Evolutionary conservation across 2,113 vertebrate genomes (phyloP).

Genomic region (Procavia capensis): DNA sequence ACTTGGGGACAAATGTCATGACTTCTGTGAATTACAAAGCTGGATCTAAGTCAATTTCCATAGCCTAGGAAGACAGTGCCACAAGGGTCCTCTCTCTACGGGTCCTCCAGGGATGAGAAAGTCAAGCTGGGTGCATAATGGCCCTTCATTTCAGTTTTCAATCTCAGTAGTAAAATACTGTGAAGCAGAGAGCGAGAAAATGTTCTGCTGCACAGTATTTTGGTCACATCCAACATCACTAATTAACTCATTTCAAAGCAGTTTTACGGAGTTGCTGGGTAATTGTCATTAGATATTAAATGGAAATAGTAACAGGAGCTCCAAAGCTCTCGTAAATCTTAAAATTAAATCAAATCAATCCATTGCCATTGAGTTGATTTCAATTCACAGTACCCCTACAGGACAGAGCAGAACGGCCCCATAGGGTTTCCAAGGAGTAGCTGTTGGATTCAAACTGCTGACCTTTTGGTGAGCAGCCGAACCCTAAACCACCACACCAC

Average conservation of each 20-base stretch:
- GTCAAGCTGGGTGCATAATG: neutral
- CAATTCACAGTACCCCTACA: too few relatives aligned
- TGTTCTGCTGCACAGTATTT: too few relatives aligned
- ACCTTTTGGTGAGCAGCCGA: too few relatives aligned
- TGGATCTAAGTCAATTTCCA: neutral
- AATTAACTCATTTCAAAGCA: neutral
- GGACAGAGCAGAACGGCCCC: too few relatives aligned
- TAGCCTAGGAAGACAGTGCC: neutral
- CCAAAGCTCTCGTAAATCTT: neutral
- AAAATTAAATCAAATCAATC: too few relatives aligned
- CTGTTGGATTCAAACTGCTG: too few relatives aligned
- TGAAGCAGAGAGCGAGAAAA: neutral
- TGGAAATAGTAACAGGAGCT: neutral
- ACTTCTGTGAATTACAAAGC: slow-evolving; percentile 1
- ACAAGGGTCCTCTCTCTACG: neutral
- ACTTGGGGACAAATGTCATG: neutral
- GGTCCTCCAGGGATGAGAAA: neutral
- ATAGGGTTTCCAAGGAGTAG: too few relatives aligned
- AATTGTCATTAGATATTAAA: neutral
- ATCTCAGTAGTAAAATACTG: neutral
- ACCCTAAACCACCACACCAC: too few relatives aligned
- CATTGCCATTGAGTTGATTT: too few relatives aligned
- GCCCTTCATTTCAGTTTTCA: neutral
- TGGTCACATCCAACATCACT: neutral
- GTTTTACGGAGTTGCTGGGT: neutral